These are phyloP conservation scores for Chymomyza fuscimana DNA, from an alignment of 2,888 invertebrate species.

Conservation along the genomic window DNA sequence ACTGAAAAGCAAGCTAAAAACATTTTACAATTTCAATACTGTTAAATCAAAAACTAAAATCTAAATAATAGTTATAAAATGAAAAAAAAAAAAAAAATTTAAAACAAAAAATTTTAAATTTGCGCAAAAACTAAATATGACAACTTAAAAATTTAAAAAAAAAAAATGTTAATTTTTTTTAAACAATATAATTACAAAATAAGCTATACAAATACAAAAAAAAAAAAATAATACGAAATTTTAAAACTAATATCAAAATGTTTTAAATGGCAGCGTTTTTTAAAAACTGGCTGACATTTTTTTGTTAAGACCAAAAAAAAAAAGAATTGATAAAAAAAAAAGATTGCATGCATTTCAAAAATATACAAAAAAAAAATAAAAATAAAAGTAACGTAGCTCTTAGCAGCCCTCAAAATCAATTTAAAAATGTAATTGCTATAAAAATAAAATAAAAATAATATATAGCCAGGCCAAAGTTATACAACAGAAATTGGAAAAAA, in stretches of 20 bases:
- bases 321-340: neutral
- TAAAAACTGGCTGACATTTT: conserved; percentile 1
- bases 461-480: conserved; percentile 16
- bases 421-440: neutral
- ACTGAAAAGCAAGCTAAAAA: conserved; percentile 41
- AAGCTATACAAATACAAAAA: neutral
- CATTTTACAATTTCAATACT: conserved; percentile 32
- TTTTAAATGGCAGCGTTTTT: neutral
- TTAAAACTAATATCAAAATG: conserved; percentile 1
- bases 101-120: conserved; percentile 9
- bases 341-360: too few relatives aligned
- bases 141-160: conserved; percentile 7
- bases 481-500: conserved; percentile 7
- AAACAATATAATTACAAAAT: neutral
- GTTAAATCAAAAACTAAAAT: conserved; percentile 19
- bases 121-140: conserved; percentile 1
- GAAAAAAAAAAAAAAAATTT: conserved; percentile 31
- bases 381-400: conserved; percentile 15
- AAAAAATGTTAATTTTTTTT: conserved; percentile 14
- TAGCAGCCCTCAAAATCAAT: conserved; percentile 12
- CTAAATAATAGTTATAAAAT: conserved; percentile 13
- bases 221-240: conserved; percentile 9
- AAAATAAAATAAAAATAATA: conserved; percentile 6
- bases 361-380: conserved; percentile 11
- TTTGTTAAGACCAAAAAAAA: conserved; percentile 13